Evolutionary conservation across 2,797 vertebrate species (phyloP).

Genomic region (Sebastes aleutianus): DNA sequence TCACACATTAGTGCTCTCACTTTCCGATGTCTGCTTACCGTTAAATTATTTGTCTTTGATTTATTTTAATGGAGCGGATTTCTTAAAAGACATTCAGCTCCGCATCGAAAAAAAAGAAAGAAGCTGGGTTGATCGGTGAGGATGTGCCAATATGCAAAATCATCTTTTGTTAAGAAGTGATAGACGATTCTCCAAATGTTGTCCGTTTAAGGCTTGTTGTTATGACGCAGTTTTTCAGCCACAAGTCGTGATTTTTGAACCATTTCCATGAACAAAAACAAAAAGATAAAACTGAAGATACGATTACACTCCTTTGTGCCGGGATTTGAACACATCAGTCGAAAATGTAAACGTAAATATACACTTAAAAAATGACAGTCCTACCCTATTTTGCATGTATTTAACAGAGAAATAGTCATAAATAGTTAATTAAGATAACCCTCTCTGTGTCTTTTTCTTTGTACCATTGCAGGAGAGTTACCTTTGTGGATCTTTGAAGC

Average conservation of each 20-base stretch:
- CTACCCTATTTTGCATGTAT: not conserved
- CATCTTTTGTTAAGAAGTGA: slow-evolving; percentile 33
- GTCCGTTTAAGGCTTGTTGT: slow-evolving; percentile 28
- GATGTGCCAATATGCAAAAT: slow-evolving; percentile 33
- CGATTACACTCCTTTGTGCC: not conserved
- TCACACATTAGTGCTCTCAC: slow-evolving; percentile 70
- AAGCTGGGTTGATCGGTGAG: not conserved
- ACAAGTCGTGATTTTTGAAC: slow-evolving; percentile 33
- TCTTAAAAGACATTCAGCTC: slow-evolving; percentile 6
- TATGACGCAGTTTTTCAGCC: slow-evolving; percentile 16
- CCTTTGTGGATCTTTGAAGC: slow-evolving; percentile 46
- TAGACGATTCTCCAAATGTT: slow-evolving; percentile 27
- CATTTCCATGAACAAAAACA: slow-evolving; percentile 29
- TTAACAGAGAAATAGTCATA: not conserved
- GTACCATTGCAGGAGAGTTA: slow-evolving; percentile 56
- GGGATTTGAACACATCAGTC: not conserved
- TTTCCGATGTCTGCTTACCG: slow-evolving; percentile 47
- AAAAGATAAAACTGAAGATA: slow-evolving; percentile 24
- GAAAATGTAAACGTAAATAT: not conserved
- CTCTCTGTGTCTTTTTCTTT: slow-evolving; percentile 49
- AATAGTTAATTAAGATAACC: slow-evolving; percentile 31
- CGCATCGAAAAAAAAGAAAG: not conserved
- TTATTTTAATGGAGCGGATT: slow-evolving; percentile 22
- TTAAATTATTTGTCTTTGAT: slow-evolving; percentile 51
- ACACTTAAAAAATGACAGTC: not conserved